Conservation (phyloP, 2,797 vertebrate genomes). For the Rhabdomys pumilio region DNA sequence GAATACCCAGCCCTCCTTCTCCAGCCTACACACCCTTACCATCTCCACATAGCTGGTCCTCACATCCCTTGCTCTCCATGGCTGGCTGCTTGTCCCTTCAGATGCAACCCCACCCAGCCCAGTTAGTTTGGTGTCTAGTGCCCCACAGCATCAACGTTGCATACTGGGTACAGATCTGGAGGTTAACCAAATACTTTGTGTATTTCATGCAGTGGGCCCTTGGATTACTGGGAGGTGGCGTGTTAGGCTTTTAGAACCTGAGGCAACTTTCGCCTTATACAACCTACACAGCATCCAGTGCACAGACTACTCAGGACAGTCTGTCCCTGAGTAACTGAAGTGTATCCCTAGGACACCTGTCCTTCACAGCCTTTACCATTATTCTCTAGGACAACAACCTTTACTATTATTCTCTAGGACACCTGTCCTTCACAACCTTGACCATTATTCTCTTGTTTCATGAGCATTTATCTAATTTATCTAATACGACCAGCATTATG, state of each 20-base stretch:
- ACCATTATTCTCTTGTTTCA: background rate
- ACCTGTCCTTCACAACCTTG: background rate
- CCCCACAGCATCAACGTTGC: too few species aligned
- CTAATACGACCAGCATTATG: background rate
- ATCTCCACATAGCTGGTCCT: background rate
- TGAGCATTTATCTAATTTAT: background rate
- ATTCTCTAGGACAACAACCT: too few species aligned
- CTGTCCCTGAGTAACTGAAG: background rate
- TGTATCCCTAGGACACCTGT: background rate
- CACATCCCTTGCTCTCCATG: background rate
- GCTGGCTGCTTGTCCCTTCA: background rate
- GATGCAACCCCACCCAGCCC: background rate
- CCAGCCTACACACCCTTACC: too few species aligned
- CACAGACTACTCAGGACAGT: background rate
- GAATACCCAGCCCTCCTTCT: background rate
- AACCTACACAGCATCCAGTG: background rate
- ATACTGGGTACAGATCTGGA: too few species aligned
- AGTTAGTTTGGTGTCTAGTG: background rate
- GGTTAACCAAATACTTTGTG: background rate
- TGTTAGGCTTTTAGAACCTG: background rate
- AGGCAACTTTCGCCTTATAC: background rate
- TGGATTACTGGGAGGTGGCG: background rate
- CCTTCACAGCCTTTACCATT: background rate
- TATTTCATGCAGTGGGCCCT: background rate
- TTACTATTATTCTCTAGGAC: too few species aligned